Conservation (phyloP, 2,888 invertebrate species). For the Volucella zonaria region DNA sequence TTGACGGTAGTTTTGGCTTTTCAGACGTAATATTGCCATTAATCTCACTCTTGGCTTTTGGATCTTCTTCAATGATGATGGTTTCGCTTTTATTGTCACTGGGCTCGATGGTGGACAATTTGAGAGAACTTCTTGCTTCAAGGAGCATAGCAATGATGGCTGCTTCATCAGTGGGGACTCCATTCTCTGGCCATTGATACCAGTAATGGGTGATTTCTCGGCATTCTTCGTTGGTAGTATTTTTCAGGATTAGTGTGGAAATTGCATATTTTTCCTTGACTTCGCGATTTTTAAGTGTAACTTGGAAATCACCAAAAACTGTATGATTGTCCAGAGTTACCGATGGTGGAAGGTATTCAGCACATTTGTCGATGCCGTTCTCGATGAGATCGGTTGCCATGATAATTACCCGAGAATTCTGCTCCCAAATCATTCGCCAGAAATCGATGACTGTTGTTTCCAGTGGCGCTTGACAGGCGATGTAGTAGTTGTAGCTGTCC, state of each 20-base stretch:
- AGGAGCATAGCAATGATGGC: slow-evolving; percentile 93
- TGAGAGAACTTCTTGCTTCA: slow-evolving; percentile 87
- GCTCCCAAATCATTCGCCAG: slow-evolving; percentile 98
- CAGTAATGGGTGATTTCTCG: slow-evolving; percentile 95
- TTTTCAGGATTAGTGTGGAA: slow-evolving; percentile 92
- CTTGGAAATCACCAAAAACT: slow-evolving; percentile 92
- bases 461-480: slow-evolving; percentile 95
- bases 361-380: slow-evolving; percentile 94
- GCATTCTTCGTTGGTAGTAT: slow-evolving; percentile 91
- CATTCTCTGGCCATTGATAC: slow-evolving; percentile 95
- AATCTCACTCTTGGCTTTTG: slow-evolving; percentile 76
- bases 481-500: slow-evolving; percentile 92
- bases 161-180: slow-evolving; percentile 92
- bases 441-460: slow-evolving; percentile 93
- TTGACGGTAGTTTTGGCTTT: slow-evolving; percentile 76
- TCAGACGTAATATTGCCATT: slow-evolving; percentile 78
- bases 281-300: slow-evolving; percentile 92
- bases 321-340: slow-evolving; percentile 95
- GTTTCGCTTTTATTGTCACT: slow-evolving; percentile 77
- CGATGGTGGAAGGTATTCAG: slow-evolving; percentile 95
- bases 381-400: slow-evolving; percentile 96
- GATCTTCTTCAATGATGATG: slow-evolving; percentile 53
- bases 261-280: slow-evolving; percentile 95
- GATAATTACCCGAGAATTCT: slow-evolving; percentile 92
- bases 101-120: slow-evolving; percentile 80